Base-by-base conservation (phyloP, 2,888 invertebrate species). In the Hemicrepidius hirtus region DNA sequence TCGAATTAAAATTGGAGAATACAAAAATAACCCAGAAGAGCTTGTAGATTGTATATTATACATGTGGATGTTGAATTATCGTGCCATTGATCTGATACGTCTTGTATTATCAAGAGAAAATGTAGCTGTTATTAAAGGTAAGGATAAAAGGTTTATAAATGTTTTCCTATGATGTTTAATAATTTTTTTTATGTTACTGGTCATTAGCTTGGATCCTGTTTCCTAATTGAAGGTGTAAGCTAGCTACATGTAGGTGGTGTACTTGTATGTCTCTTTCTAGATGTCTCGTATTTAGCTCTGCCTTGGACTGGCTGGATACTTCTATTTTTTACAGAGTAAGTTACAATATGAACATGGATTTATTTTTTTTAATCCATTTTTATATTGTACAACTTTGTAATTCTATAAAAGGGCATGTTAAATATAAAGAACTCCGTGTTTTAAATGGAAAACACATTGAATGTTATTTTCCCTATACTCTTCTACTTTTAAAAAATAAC, bases 11-110 rank as follows among this genome's bases (percentile, higher is more conserved):
- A 73, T 68, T 32, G 80, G 80, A 16, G 79, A 84, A 60, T 82
- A 82, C 63, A 76, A 78, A 24, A 76, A 77, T 13, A 80, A 84
- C 65, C 79, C 80, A 18, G 80, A 81, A 20, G 72, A 77, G 59
- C 75, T 87, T 1, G 70, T 85, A 6, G 86, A 86, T 74, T 82
- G 82, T 16, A 72, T 85, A 37, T 78, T 87, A 37, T 86, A 85
- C 73, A 78, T 88, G 64, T 87, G 87, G 87, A 86, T 87, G 75
- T 78, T 87, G 68, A 81, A 82, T 68, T 85, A 81, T 73, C 82
- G 81, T 70, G 78, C 84, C 12, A 74, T 79, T 35, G 80, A 82
- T 65, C 75, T 86, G n/a, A 75, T 86, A 70, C 79, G 81, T 46
- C 75, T 78, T 71, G 76, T 76, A 70, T 76, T 86, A 50, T 82